Base-by-base conservation (phyloP, 2,797 vertebrate species). In the Atherinosoma microstoma region DNA sequence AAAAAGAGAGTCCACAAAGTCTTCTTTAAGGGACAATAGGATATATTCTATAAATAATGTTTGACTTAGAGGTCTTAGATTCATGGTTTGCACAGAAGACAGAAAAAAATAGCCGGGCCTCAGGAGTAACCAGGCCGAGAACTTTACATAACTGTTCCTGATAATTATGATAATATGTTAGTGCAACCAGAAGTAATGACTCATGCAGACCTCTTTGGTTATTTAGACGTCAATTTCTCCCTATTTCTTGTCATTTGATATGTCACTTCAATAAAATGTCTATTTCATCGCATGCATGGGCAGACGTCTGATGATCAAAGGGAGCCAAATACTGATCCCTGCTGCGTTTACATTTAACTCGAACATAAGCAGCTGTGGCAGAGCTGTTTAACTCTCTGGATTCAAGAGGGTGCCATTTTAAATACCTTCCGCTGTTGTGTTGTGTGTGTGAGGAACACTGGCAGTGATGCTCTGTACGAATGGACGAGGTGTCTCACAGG, bases 221-320 rank as follows among this genome's bases (percentile, higher is more conserved):
- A 69, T 87, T 79, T 61, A 73, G 78, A 82, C 20, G 67, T 83
- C 71, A 79, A 53, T 72, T 78, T 73, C 69, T 83, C 32, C 58
- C n/a, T 42, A 58, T 63, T 40, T 63, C 51, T 1, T 45, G 56
- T 53, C 56, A 76, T 77, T 71, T 73, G 57, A 90, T 75, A 78
- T 77, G 81, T 78, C 78, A 78, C 75, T 74, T 85, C 76, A 79
- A 59, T 74, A 49, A 74, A 35, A 42, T 64, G 64, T 80, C 84
- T 72, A 72, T 82, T 83, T 70, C 27, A 67, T 20, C 3, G 56
- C 64, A 64, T 20, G 76, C 72, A 60, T 34, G 61, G 65, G 22
- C 64, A 49, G 69, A 80, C 27, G 24, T 64, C 4, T 53, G 76
- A 72, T 66, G 78, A 91, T 91, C 85, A 90, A 89, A 92, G 70